Base-by-base conservation (phyloP, 2,888 invertebrate species). In the Pasiphila rectangulata region DNA sequence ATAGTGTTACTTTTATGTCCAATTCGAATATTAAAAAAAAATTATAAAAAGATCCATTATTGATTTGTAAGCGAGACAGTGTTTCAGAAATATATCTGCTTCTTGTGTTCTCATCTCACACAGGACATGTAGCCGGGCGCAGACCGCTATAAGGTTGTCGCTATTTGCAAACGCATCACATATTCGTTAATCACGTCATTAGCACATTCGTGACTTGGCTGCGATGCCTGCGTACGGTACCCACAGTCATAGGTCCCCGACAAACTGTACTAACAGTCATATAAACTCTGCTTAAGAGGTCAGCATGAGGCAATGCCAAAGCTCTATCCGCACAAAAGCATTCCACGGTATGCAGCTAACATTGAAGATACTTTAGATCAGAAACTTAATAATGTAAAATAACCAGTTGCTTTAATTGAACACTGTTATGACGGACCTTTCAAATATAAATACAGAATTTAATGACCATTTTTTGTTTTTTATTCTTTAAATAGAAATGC, bases 191-290 rank as follows among this genome's bases (percentile, higher is more conserved):
- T 50, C 50, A 41, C 50, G 45, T 32, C 41, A 45, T 50, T 50
- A 50, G 45, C 50, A 50, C 50, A 50, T 38, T 50, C 50, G 50
- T 50, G 50, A 50, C 50, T 50, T 50, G 50, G 50, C 50, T 46
- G 23, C 45, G 41, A 41, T 41, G 27, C 27, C 42, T 12, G 23
- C 30, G 25, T 38, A 50, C 45, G 45, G 50, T 46, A 50, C 17
- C 39, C 35, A 29, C 34, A 35, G 15, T 20, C 34, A 30, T 32
- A 42, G 21, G 38, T 34, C 34, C 34, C 37, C 36, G 41, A 42
- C 25, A 34, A 38, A 32, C 34, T 21, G 13, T 17, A 29, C 35
- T 19, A 32, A 37, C 46, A 21, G 15, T 30, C 19, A 34, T 32
- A 1, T 32, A 17, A 9, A 19, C 5, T 10, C 17, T 19, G 16